Conservation (phyloP, 1,140 invertebrate species). For the Liolophura sinensis region DNA sequence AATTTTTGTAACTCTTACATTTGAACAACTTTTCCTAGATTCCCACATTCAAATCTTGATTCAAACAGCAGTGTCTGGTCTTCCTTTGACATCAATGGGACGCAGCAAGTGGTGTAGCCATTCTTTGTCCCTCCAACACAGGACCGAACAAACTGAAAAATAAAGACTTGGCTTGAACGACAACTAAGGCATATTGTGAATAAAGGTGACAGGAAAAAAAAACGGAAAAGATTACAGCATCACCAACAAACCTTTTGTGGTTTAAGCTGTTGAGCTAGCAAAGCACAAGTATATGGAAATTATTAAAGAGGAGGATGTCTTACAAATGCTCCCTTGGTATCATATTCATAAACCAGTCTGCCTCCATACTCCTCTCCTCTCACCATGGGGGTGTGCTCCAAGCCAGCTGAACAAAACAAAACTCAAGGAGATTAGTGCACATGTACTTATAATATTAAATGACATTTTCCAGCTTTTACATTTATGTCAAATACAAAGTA, state of each 20-base stretch:
- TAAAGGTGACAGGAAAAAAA: conserved; percentile 2
- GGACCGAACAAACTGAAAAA: conserved; percentile 79
- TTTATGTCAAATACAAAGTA: neutral
- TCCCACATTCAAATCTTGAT: conserved; percentile 58
- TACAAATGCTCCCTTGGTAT: conserved; percentile 86
- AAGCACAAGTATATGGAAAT: neutral
- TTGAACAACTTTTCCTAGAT: conserved; percentile 56
- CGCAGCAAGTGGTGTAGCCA: conserved; percentile 35
- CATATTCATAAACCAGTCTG: conserved; percentile 83
- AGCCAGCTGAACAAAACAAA: conserved; percentile 41
- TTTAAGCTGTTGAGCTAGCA: neutral
- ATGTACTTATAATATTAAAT: neutral
- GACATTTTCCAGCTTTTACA: neutral
- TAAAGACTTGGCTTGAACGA: conserved; percentile 7
- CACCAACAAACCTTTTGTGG: neutral
- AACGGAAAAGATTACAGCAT: neutral
- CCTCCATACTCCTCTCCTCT: conserved; percentile 75
- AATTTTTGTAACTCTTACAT: conserved; percentile 41
- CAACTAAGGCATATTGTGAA: conserved; percentile 1
- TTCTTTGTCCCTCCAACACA: conserved; percentile 69
- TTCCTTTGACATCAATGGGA: conserved; percentile 50
- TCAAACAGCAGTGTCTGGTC: conserved; percentile 61
- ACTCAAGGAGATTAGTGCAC: conserved; percentile 1
- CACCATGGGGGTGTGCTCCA: conserved; percentile 51
- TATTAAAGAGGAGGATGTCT: conserved; percentile 52